Evolutionary conservation across 2,888 invertebrate species (phyloP).

Genomic region (Pyrochroa serraticornis): DNA sequence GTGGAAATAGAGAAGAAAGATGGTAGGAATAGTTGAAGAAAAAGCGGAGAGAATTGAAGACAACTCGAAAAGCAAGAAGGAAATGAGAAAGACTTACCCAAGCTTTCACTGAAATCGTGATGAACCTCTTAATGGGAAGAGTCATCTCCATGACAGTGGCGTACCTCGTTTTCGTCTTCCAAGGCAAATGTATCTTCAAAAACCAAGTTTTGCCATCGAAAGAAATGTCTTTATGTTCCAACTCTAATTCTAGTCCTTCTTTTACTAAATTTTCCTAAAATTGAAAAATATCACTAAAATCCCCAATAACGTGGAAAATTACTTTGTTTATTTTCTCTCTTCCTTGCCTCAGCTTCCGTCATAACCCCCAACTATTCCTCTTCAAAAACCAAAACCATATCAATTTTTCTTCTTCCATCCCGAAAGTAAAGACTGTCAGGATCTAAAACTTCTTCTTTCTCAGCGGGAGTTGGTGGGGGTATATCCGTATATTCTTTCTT

Average conservation of each 20-base stretch:
- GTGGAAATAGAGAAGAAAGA: not conserved
- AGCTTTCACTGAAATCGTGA: slow-evolving; percentile 83
- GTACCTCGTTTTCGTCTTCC: slow-evolving; percentile 84
- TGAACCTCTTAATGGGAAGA: slow-evolving; percentile 83
- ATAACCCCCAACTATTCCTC: slow-evolving; percentile 81
- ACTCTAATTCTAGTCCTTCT: slow-evolving; percentile 84
- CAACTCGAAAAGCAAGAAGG: too few relatives aligned
- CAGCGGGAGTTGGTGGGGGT: slow-evolving; percentile 43
- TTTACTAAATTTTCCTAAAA: slow-evolving; percentile 74
- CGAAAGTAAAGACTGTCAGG: slow-evolving; percentile 75
- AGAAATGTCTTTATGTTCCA: slow-evolving; percentile 81
- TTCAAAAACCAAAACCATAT: slow-evolving; percentile 86
- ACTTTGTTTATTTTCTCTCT: slow-evolving; percentile 71
- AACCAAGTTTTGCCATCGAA: slow-evolving; percentile 89
- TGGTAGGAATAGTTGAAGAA: too few relatives aligned
- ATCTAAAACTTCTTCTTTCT: slow-evolving; percentile 60
- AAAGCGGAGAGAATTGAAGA: not conserved
- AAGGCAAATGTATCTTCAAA: slow-evolving; percentile 87
- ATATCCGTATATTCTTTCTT: slow-evolving; percentile 38
- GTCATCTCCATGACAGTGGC: slow-evolving; percentile 90
- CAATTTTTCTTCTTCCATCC: slow-evolving; percentile 82
- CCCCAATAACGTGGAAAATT: too few relatives aligned
- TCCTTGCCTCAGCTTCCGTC: slow-evolving; percentile 77
- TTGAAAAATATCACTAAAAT: slow-evolving; percentile 32
- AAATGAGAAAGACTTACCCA: slow-evolving; percentile 67